Percentiles rank a stretch among this genome's conserved stretches.
Evolutionary conservation across 2,113 vertebrate species (phyloP).

Genomic region (Dissostichus mawsoni): DNA sequence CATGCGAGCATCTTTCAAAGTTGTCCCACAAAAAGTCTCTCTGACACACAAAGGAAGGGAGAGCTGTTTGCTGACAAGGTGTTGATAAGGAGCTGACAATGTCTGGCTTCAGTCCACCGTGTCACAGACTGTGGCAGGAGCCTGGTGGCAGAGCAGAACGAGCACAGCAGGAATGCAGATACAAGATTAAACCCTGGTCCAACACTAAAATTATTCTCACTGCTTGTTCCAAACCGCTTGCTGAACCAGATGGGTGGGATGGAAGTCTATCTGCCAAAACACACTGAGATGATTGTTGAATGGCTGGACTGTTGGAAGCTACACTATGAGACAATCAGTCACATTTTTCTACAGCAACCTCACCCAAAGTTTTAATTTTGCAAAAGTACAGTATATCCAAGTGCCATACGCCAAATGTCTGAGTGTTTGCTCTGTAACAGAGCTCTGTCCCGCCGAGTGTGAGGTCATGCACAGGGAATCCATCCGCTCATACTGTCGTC

Average conservation of each 20-base stretch:
- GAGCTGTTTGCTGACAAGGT: constrained; percentile 60
- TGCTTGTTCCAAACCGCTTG: constrained; percentile 23
- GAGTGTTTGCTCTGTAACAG: constrained; percentile 7
- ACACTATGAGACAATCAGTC: background rate
- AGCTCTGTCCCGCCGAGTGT: constrained; percentile 44
- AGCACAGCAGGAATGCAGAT: constrained; percentile 37
- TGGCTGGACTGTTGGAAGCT: background rate
- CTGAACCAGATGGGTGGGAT: constrained; percentile 35
- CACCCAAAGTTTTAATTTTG: background rate
- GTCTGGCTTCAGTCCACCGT: constrained; percentile 55
- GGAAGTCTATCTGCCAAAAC: background rate
- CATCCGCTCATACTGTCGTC: constrained; percentile 57
- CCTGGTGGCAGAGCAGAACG: constrained; percentile 25
- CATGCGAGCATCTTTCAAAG: constrained; percentile 39
- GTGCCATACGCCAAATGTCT: background rate
- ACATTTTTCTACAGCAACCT: background rate
- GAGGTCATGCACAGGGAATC: constrained; percentile 62
- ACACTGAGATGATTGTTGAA: background rate
- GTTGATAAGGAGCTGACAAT: constrained; percentile 70
- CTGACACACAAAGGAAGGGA: constrained; percentile 32
- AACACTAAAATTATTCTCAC: constrained; percentile 10
- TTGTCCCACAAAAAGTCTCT: constrained; percentile 27
- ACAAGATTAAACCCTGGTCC: constrained; percentile 31
- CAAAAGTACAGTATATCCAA: background rate
- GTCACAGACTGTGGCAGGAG: constrained; percentile 44